Conservation (phyloP, 1,140 invertebrate genomes). For the Branchinecta lindahli region DNA sequence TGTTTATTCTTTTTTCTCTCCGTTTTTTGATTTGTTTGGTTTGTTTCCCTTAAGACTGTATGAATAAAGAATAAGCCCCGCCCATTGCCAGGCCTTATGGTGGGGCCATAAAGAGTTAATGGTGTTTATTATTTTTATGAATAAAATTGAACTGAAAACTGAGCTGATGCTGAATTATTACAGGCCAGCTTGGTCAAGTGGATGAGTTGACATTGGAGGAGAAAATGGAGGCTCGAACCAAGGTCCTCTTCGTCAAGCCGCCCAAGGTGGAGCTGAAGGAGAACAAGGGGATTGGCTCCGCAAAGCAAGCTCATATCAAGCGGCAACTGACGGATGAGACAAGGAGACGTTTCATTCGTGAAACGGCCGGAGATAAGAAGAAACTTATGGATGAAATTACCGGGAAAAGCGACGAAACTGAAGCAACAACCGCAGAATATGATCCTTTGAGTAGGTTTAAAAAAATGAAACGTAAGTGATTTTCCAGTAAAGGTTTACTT, state of each 20-base stretch:
- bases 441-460: conserved; percentile 4
- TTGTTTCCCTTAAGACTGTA: too few species aligned
- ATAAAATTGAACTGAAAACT: too few species aligned
- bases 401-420: background rate
- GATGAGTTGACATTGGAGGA: conserved; percentile 53
- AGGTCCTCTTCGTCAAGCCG: conserved; percentile 53
- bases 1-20: too few species aligned
- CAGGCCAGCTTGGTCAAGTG: conserved; percentile 24
- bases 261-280: conserved; percentile 57
- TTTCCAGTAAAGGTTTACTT: too few species aligned
- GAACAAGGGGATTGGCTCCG: conserved; percentile 52
- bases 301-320: conserved; percentile 53
- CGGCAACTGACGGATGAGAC: conserved; percentile 54
- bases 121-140: too few species aligned
- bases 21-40: too few species aligned
- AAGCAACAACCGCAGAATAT: background rate
- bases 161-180: conserved; percentile 14
- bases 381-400: background rate
- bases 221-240: conserved; percentile 59
- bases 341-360: conserved; percentile 39
- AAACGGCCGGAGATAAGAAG: background rate
- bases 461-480: background rate
- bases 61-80: too few species aligned
- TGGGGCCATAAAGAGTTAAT: too few species aligned
- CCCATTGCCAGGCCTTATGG: too few species aligned